These are phyloP conservation scores for Tachuris rubrigastra DNA, from an alignment of 2,113 vertebrate species.

Conservation along the genomic window DNA sequence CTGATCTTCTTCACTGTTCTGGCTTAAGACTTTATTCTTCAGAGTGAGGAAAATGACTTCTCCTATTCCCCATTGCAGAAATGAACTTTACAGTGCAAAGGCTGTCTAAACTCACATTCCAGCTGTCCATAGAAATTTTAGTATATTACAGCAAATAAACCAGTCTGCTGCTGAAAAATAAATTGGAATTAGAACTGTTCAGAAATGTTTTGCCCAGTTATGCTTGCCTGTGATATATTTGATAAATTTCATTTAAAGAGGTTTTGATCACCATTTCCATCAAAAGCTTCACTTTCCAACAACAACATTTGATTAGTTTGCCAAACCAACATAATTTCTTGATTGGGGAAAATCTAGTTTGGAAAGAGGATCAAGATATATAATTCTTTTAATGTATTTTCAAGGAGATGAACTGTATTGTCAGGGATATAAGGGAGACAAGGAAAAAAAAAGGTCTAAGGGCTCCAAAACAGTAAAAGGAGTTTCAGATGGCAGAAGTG, in stretches of 20 bases:
- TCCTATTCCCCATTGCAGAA: constrained; percentile 26
- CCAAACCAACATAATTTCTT: not conserved
- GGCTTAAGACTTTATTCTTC: not conserved
- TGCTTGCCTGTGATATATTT: not conserved
- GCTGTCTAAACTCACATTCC: constrained; percentile 40
- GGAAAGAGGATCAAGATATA: not conserved
- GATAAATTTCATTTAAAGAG: not conserved
- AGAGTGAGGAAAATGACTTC: not conserved
- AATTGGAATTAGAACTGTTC: constrained; percentile 13
- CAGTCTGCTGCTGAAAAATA: constrained; percentile 33
- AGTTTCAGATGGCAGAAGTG: not conserved
- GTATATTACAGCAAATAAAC: constrained; percentile 49
- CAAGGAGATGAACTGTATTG: not conserved
- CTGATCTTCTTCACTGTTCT: not conserved
- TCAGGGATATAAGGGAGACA: not conserved
- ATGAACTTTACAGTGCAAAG: constrained; percentile 51
- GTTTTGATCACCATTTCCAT: not conserved
- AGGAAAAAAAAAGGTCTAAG: not conserved
- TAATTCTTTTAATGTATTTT: constrained; percentile 7
- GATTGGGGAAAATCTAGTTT: not conserved
- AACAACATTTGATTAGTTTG: not conserved
- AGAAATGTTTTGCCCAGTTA: not conserved
- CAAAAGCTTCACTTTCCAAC: not conserved
- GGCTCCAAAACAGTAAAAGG: not conserved
- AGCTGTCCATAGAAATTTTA: constrained; percentile 44